A percentile compares a stretch with the other conserved stretches of the same genome.
Conservation (phyloP, 1,140 invertebrate genomes). For the Chymomyza costata region DNA sequence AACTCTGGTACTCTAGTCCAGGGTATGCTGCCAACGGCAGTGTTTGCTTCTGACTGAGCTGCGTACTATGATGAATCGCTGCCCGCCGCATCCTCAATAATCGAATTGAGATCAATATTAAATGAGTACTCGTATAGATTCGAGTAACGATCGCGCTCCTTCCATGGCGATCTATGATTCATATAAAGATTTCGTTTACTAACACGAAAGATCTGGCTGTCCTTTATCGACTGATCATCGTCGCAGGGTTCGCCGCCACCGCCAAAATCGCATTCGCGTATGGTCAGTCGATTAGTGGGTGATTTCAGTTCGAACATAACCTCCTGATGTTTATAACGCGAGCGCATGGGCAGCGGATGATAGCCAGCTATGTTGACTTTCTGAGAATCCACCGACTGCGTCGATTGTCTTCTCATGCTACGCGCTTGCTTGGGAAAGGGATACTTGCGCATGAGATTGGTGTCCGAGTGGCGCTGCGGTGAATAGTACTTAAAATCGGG, state of each 20-base stretch:
- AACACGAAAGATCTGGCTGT: constrained; percentile 75
- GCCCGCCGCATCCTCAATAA: constrained; percentile 74
- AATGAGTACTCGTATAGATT: constrained; percentile 75
- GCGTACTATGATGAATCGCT: constrained; percentile 75
- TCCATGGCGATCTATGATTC: constrained; percentile 74
- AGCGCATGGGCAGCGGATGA: constrained; percentile 65
- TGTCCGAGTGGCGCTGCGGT: constrained; percentile 63
- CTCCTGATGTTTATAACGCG: constrained; percentile 68
- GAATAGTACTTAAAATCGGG: constrained; percentile 74
- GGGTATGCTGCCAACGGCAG: constrained; percentile 24
- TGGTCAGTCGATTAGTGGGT: constrained; percentile 72
- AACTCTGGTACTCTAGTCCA: too few relatives aligned
- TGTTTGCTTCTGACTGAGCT: constrained; percentile 31
- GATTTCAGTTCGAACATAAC: constrained; percentile 73
- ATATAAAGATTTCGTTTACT: constrained; percentile 76
- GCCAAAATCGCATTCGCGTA: constrained; percentile 74
- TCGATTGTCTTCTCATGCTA: constrained; percentile 64
- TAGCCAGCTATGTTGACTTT: constrained; percentile 68
- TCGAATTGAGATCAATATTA: constrained; percentile 75
- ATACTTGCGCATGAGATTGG: constrained; percentile 56
- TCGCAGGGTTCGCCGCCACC: constrained; percentile 74
- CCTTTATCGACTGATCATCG: constrained; percentile 74
- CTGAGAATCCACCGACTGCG: constrained; percentile 70
- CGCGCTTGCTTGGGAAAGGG: constrained; percentile 67
- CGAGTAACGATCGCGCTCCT: constrained; percentile 73